phyloP scores from a whole-genome alignment of 2,888 invertebrate genomes.

The Caradrina kadenii region DNA sequence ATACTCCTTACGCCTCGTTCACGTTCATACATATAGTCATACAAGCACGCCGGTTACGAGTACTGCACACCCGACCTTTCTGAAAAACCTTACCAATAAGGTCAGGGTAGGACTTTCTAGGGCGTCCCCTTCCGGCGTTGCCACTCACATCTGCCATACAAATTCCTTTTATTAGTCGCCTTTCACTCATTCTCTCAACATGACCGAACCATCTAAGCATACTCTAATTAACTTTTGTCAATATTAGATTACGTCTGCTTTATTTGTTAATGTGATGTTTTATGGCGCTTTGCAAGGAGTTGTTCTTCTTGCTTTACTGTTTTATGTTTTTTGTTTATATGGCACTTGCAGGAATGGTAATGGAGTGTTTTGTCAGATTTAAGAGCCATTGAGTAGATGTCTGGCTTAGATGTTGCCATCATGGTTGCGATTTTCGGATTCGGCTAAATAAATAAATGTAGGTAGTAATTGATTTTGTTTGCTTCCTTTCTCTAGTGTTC shows the following conservation, averaged over 20 bases:
- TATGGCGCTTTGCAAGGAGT: slow-evolving; percentile 10
- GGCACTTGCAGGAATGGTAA: slow-evolving; percentile 32
- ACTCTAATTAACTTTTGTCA: too few species aligned
- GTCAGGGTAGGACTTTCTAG: too few species aligned
- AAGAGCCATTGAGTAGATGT: slow-evolving; percentile 26
- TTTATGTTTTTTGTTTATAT: slow-evolving; percentile 31
- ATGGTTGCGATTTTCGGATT: background rate
- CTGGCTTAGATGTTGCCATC: slow-evolving; percentile 7
- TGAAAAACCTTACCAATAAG: too few species aligned
- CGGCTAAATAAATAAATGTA: background rate
- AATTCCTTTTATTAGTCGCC: too few species aligned
- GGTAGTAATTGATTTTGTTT: background rate
- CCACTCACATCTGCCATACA: too few species aligned
- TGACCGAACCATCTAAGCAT: too few species aligned
- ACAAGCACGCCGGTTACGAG: too few species aligned
- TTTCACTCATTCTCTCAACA: too few species aligned
- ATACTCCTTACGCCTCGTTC: too few species aligned
- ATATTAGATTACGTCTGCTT: background rate
- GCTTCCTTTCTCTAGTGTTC: background rate
- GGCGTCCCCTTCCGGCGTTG: too few species aligned
- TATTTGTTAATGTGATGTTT: slow-evolving; percentile 18
- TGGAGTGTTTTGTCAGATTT: slow-evolving; percentile 46
- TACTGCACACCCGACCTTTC: too few species aligned
- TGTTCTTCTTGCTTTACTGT: slow-evolving; percentile 31
- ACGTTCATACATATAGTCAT: too few species aligned